Evolutionary conservation across 2,797 vertebrate species (phyloP), one percentile per base, ranked within the genome.

Genomic region (Tamandua tetradactyla): DNA sequence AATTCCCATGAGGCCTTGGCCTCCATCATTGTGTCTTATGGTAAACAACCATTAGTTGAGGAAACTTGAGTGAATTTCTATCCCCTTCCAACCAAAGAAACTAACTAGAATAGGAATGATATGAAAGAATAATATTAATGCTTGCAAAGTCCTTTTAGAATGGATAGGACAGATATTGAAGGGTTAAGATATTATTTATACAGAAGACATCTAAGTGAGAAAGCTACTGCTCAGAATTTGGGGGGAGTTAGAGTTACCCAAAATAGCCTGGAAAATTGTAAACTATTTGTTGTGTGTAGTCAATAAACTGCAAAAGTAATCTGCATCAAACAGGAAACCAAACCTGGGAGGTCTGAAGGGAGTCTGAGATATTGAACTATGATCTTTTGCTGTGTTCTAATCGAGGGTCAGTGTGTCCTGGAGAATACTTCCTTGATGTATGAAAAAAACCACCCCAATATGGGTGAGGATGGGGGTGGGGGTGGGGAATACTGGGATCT

Each of bases 261-360:
- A 89, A 81, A 89, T 14, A 91, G 37, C 37, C 74, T 92, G 86
- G 84, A 85, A 91, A 81, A 35, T 81, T 47, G 27, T 88, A 27
- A 30, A 72, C 59, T 91, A 88, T 78, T 69, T 79, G 64, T n/a
- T n/a, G n/a, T n/a, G n/a, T n/a, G n/a, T n/a, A n/a, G n/a, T n/a
- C n/a, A n/a, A n/a, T n/a, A n/a, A n/a, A n/a, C n/a, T n/a, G n/a
- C n/a, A n/a, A n/a, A n/a, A n/a, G n/a, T n/a, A n/a, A n/a, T n/a
- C n/a, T n/a, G n/a, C n/a, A n/a, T n/a, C n/a, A n/a, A n/a, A n/a
- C n/a, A n/a, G n/a, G n/a, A n/a, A n/a, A n/a, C n/a, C n/a, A n/a
- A n/a, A n/a, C n/a, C n/a, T n/a, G n/a, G n/a, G n/a, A n/a, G n/a
- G n/a, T n/a, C n/a, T n/a, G n/a, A n/a, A n/a, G n/a, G n/a, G n/a